Conservation (phyloP, 1,140 invertebrate genomes). For the Drosophila asahinai region DNA sequence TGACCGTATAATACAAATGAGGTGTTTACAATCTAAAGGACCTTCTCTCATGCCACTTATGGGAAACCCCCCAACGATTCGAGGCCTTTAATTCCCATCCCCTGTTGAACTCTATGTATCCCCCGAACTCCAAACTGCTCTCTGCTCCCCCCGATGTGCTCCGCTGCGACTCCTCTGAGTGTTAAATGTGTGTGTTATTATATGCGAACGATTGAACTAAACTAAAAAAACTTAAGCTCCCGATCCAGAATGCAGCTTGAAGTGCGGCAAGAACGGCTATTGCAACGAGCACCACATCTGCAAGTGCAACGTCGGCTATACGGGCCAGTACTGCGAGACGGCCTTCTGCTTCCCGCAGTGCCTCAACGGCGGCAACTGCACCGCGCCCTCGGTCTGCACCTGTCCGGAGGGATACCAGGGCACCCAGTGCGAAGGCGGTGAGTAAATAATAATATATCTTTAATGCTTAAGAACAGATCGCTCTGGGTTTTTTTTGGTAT, state of each 20-base stretch:
- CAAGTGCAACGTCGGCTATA: slow-evolving; percentile 95
- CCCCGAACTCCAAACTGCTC: slow-evolving; percentile 4
- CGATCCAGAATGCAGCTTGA: slow-evolving; percentile 94
- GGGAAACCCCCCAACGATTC: background rate
- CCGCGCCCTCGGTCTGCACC: slow-evolving; percentile 93
- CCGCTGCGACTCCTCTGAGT: slow-evolving; percentile 20
- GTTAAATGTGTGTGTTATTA: slow-evolving; percentile 28
- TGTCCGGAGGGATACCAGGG: slow-evolving; percentile 96
- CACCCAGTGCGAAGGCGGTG: slow-evolving; percentile 96
- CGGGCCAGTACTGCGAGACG: slow-evolving; percentile 94
- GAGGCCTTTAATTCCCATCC: background rate
- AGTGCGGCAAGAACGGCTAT: slow-evolving; percentile 93
- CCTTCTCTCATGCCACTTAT: background rate
- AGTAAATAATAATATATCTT: slow-evolving; percentile 62
- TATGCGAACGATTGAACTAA: slow-evolving; percentile 70
- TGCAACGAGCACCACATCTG: slow-evolving; percentile 93
- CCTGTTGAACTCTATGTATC: slow-evolving; percentile 15
- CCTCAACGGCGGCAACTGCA: slow-evolving; percentile 96
- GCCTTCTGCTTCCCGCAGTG: slow-evolving; percentile 96
- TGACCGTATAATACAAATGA: no score
- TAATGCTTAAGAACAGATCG: slow-evolving; percentile 31
- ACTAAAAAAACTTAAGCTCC: slow-evolving; percentile 88
- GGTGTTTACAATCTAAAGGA: background rate
- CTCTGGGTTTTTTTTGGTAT: slow-evolving; percentile 23
- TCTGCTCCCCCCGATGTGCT: slow-evolving; percentile 11